Evolutionary conservation across 64 coral and sea anemone genomes (phyloP), one percentile per base, ranked within the genome.

Genomic region (Stichodactyla mertensii): DNA sequence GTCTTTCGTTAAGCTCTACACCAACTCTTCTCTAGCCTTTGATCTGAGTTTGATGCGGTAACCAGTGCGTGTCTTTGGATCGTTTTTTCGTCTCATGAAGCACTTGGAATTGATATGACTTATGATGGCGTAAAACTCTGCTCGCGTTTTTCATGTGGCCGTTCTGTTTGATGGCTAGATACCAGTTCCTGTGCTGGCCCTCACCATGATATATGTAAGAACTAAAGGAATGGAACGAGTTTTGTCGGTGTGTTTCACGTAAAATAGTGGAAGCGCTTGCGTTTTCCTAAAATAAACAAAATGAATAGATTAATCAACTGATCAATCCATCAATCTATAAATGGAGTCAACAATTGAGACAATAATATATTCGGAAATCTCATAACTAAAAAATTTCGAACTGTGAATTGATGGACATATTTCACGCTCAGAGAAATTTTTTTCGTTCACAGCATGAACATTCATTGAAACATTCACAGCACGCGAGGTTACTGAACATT

Each of bases 41-140:
- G 24, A 31, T 11, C 24, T 23, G 69, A 28, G 24, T 74, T 74
- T 36, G 24, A 9, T 7, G 7, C 13, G 69, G 69, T 27, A 74
- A 1, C 69, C 69, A 74, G 24, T 1, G 11, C 5, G 24, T 11
- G 14, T 27, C 69, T 74, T 26, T 74, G n/a, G 6, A 23, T n/a
- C 22, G 12, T 74, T 74, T 26, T 45, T 52, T 82, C 5, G 22
- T 36, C 80, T 82, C 18, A 22, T 82, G n/a, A 45, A 82, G 52
- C 13, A 85, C 83, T 64, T 85, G 83, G 14, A 85, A 85, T 15
- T 85, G 83, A 85, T 85, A 55, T 64, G 83, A 85, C 83, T 64
- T 85, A 28, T 85, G 83, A 16, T 60, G 83, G 10, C 60, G 55
- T 28, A 85, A 85, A 7, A 85, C 83, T 24, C 8, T 85, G 27